Evolutionary conservation across 1,140 invertebrate genomes (phyloP).

Genomic region (Scaptomyza hsui): DNA sequence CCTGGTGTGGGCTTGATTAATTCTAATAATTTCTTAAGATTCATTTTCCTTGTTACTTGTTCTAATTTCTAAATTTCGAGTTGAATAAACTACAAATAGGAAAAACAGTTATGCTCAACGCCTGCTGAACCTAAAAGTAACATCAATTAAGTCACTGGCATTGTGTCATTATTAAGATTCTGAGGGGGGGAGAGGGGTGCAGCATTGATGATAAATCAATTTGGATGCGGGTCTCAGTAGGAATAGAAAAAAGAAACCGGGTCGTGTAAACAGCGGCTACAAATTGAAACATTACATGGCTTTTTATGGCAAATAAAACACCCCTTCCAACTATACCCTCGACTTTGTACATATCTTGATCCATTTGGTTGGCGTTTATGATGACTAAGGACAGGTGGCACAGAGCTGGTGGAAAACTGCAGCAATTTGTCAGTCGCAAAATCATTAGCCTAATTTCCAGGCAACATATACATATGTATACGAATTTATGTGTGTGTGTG

Average conservation of each 20-base stretch:
- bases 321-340: not conserved
- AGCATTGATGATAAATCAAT: conserved; percentile 42
- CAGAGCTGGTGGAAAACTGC: conserved; percentile 58
- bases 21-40: conserved; percentile 42
- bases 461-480: not conserved
- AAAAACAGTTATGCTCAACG: not conserved
- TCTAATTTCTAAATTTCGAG: not conserved
- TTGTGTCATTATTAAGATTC: conserved; percentile 45
- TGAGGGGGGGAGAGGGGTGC: conserved; percentile 1
- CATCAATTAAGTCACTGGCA: conserved; percentile 1
- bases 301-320: not conserved
- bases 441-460: conserved; percentile 74
- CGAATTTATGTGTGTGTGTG: conserved; percentile 14
- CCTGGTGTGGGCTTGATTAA: conserved; percentile 25
- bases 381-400: conserved; percentile 61
- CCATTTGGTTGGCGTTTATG: conserved; percentile 37
- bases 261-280: conserved; percentile 29
- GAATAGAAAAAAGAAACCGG: not conserved
- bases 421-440: conserved; percentile 72
- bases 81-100: conserved; percentile 4
- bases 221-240: conserved; percentile 32
- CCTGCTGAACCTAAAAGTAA: not conserved
- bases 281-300: conserved; percentile 38
- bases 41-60: conserved; percentile 29
- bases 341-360: conserved; percentile 20